Conservation (phyloP, 2,888 invertebrate genomes). For the Endomychus coccineus region DNA sequence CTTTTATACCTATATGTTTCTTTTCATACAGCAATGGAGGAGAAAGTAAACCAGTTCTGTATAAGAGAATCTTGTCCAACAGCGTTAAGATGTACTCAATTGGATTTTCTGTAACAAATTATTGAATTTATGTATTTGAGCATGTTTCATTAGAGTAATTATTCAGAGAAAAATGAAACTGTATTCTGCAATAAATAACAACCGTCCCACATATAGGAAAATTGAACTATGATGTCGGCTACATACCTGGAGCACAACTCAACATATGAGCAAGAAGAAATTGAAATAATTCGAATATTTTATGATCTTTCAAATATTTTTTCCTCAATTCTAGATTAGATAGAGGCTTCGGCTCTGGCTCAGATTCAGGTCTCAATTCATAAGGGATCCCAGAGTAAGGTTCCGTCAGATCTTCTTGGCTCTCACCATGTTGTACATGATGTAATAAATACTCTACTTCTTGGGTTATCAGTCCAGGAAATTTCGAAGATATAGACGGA, state of each 20-base stretch:
- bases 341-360: constrained; percentile 7
- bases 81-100: constrained; percentile 42
- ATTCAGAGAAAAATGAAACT: too few species aligned
- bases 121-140: too few species aligned
- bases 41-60: constrained; percentile 41
- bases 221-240: not conserved
- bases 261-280: constrained; percentile 44
- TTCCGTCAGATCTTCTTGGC: constrained; percentile 6
- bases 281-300: constrained; percentile 44
- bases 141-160: too few species aligned
- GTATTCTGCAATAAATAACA: too few species aligned
- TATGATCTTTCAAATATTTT: constrained; percentile 39
- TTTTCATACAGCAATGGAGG: constrained; percentile 44
- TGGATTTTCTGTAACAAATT: constrained; percentile 36
- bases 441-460: constrained; percentile 10
- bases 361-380: constrained; percentile 8
- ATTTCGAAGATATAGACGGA: constrained; percentile 6
- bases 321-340: constrained; percentile 36
- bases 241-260: constrained; percentile 36
- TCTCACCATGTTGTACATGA: constrained; percentile 6
- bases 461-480: constrained; percentile 6
- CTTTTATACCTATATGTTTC: constrained; percentile 35
- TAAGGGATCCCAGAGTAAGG: constrained; percentile 15
- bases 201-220: not conserved
- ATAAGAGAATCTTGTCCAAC: constrained; percentile 43